Conservation (phyloP, 2,113 vertebrate genomes). For the Trogon surrucura region DNA sequence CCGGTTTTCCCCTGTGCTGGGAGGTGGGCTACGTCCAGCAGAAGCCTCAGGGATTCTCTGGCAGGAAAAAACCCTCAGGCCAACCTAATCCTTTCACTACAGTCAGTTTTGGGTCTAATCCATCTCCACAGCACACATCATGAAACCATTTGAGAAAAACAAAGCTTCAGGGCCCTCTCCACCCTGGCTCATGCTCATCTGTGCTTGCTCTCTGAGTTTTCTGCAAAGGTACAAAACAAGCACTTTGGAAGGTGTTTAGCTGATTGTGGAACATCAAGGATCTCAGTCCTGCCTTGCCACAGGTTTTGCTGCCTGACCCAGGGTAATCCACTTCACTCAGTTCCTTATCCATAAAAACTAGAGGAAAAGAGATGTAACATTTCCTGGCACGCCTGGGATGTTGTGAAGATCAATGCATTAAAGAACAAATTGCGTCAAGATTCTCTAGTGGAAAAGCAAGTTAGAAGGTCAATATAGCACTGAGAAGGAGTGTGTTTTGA, state of each 20-base stretch:
- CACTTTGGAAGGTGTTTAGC: not conserved
- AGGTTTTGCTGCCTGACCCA: not conserved
- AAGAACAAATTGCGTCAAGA: not conserved
- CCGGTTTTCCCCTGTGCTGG: accelerated
- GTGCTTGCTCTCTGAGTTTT: not conserved
- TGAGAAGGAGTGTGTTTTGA: not conserved
- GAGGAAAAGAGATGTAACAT: not conserved
- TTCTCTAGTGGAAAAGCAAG: not conserved
- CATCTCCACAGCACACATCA: not conserved
- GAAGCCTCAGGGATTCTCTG: not conserved
- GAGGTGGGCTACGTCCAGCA: not conserved
- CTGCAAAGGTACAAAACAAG: not conserved
- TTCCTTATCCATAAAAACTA: not conserved
- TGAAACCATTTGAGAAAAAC: not conserved
- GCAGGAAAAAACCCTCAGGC: not conserved
- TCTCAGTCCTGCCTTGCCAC: not conserved
- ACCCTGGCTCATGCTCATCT: not conserved
- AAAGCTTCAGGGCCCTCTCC: not conserved
- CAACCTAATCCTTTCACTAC: not conserved
- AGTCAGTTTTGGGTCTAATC: not conserved
- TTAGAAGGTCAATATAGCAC: not conserved
- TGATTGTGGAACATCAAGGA: not conserved
- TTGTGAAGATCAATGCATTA: not conserved
- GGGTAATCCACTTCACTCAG: not conserved
- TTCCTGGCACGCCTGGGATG: not conserved